Base-by-base conservation (phyloP, 2,797 vertebrate species). In the Halcyon leucocephala region DNA sequence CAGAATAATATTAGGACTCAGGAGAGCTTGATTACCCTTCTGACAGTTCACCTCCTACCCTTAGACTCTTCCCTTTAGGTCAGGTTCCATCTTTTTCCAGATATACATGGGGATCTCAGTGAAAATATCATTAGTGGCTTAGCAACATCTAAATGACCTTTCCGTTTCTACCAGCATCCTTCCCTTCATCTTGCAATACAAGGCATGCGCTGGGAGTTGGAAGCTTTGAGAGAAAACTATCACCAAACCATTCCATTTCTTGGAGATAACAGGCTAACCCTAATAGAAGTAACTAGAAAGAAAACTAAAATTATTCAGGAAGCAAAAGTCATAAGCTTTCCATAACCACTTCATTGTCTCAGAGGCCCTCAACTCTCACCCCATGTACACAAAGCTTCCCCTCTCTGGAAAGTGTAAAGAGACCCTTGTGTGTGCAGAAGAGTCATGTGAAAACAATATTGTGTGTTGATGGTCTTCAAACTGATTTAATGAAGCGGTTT, bases 381-480 rank as follows among this genome's bases (percentile, higher is more conserved):
- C 31, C 69, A 51, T 31, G 57, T 25, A 86, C 41, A 87, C 60
- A 96, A 86, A 84, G 82, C 44, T 52, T 82, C 26, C 37, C n/a
- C 64, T 82, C 86, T 94, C 41, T 24, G 22, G 60, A n/a, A 84
- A 80, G 64, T 1, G 22, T n/a, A 57, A 70, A 82, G 31, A 84
- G 41, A 70, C 64, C 51, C 55, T 22, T 54, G 37, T 66, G 62
- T 58, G 44, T 49, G 51, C 39, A 86, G 41, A 93, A 76, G 62
- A 57, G 66, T 22, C 62, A 64, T 6, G 10, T 84, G 64, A 95
- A 95, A 95, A 86, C 66, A 91, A 89, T 94, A 86, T 61, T 4
- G 1, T 49, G 42, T 25, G 24, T 29, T 70, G 81, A 81, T 74
- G 44, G 70, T 57, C 85, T 52, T 64, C 62, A 84, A 93, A 84